These are phyloP conservation scores for Brachyptera putata DNA, from an alignment of 2,888 invertebrate genomes.

Conservation along the genomic window DNA sequence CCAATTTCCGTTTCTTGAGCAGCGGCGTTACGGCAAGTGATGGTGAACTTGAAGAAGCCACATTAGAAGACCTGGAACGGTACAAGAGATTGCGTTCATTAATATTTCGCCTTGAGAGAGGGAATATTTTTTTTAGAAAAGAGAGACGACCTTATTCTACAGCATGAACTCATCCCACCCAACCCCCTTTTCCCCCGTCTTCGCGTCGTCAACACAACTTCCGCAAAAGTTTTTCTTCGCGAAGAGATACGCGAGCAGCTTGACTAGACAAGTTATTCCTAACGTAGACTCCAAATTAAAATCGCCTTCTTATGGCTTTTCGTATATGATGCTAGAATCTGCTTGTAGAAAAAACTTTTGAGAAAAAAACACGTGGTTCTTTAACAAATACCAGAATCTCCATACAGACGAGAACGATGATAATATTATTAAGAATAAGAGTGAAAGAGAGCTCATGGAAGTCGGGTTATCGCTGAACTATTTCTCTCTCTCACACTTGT, in stretches of 20 bases:
- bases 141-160: conserved; percentile 7
- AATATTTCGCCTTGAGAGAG: conserved; percentile 26
- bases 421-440: not conserved
- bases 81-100: conserved; percentile 28
- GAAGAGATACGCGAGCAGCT: conserved; percentile 25
- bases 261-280: conserved; percentile 28
- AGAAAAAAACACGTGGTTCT: conserved; percentile 15
- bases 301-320: conserved; percentile 25
- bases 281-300: conserved; percentile 28
- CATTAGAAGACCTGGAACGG: conserved; percentile 36
- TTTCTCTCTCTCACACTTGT: too few species aligned
- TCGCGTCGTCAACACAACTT: conserved; percentile 25
- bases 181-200: conserved; percentile 25
- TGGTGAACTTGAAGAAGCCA: conserved; percentile 34
- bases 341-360: conserved; percentile 22
- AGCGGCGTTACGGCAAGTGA: conserved; percentile 45
- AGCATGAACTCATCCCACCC: not conserved
- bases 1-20: conserved; percentile 67
- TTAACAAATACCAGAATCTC: conserved; percentile 15
- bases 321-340: conserved; percentile 27
- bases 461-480: not conserved
- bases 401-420: conserved; percentile 18
- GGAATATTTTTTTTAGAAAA: conserved; percentile 7
- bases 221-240: conserved; percentile 26
- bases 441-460: not conserved